Percentiles rank a stretch among this genome's conserved stretches.
Conservation (phyloP, 2,113 vertebrate genomes). For the Nothoprocta pentlandii region DNA sequence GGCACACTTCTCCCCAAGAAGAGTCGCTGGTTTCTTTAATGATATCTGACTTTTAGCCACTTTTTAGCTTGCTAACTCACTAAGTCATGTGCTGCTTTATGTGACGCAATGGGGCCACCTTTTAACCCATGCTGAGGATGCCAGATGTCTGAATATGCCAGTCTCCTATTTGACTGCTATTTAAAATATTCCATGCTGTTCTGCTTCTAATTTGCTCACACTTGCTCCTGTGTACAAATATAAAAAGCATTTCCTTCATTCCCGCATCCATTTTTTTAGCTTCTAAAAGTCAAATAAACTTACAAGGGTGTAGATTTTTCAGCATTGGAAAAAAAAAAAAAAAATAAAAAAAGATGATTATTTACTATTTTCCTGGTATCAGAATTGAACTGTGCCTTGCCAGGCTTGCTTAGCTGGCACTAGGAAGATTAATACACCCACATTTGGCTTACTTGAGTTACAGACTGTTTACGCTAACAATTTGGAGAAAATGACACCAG, state of each 20-base stretch:
- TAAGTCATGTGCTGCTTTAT: not conserved
- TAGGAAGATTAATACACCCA: constrained; percentile 67
- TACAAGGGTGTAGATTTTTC: constrained; percentile 9
- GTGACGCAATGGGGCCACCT: not conserved
- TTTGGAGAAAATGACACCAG: constrained; percentile 73
- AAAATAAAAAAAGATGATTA: not conserved
- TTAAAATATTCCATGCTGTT: not conserved
- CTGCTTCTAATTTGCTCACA: not conserved
- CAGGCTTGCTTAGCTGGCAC: constrained; percentile 69
- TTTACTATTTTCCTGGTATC: constrained; percentile 50
- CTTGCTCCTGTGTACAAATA: not conserved
- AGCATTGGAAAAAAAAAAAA: not conserved
- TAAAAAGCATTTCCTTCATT: constrained; percentile 7
- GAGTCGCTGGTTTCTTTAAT: not conserved
- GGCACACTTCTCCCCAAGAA: not conserved
- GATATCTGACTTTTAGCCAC: not conserved
- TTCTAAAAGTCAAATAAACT: constrained; percentile 37
- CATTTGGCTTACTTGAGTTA: constrained; percentile 69
- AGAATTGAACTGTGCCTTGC: constrained; percentile 57
- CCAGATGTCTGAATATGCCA: not conserved
- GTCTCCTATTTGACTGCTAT: not conserved
- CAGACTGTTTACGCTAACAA: constrained; percentile 72
- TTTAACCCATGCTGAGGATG: not conserved
- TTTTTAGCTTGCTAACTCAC: not conserved
- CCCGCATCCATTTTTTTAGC: constrained; percentile 6